Evolutionary conservation across 2,888 invertebrate species (phyloP).

Genomic region (Rutpela maculata): DNA sequence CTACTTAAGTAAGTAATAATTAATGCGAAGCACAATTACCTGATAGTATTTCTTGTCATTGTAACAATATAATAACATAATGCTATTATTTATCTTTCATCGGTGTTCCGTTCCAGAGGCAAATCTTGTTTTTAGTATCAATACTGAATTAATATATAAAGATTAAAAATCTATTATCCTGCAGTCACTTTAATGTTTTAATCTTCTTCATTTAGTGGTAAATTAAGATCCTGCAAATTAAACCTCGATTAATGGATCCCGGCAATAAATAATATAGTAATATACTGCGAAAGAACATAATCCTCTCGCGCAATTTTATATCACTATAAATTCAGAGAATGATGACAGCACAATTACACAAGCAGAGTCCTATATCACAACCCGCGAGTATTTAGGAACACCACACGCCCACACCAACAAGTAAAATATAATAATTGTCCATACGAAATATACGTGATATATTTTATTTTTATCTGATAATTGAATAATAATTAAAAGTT

Average conservation of each 20-base stretch:
- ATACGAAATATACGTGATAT: slow-evolving; percentile 47
- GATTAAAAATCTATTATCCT: slow-evolving; percentile 21
- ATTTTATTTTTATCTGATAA: slow-evolving; percentile 53
- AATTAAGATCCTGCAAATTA: slow-evolving; percentile 36
- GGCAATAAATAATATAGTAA: slow-evolving; percentile 51
- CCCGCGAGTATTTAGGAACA: slow-evolving; percentile 45
- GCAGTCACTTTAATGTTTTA: slow-evolving; percentile 9
- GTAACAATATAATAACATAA: neutral
- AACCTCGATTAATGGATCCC: slow-evolving; percentile 43
- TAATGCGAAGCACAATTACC: neutral
- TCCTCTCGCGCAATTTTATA: slow-evolving; percentile 59
- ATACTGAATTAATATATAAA: neutral
- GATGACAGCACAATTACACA: slow-evolving; percentile 60
- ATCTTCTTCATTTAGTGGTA: slow-evolving; percentile 21
- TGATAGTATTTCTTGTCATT: neutral
- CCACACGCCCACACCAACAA: slow-evolving; percentile 47
- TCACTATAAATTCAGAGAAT: slow-evolving; percentile 58
- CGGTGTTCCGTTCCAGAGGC: neutral
- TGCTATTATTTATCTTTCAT: neutral
- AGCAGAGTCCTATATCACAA: slow-evolving; percentile 41
- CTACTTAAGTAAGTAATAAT: neutral
- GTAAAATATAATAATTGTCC: slow-evolving; percentile 54
- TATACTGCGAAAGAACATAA: slow-evolving; percentile 49
- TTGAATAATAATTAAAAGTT: slow-evolving; percentile 46
- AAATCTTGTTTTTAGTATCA: slow-evolving; percentile 4